A percentile compares a stretch with the other conserved stretches of the same genome.
phyloP scores from a whole-genome alignment of 2,113 vertebrate genomes.

The Lophius piscatorius region DNA sequence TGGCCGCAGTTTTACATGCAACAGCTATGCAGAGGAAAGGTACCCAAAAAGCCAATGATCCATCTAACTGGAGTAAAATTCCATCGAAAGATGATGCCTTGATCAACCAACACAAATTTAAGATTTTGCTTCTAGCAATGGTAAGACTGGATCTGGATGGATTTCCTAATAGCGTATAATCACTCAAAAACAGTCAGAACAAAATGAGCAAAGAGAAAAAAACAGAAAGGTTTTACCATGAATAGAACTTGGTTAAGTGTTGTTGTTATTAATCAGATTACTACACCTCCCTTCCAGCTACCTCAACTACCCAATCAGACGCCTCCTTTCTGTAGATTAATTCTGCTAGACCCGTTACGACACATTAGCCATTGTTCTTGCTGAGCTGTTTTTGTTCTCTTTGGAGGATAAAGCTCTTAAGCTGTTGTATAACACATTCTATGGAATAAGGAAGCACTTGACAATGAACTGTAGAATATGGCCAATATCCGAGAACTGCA shows the following conservation, averaged over 20 bases:
- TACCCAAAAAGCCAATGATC: conserved; percentile 15
- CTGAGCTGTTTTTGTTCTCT: conserved; percentile 66
- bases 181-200: not conserved
- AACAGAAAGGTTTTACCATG: conserved; percentile 14
- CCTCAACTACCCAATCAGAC: conserved; percentile 54
- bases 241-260: conserved; percentile 58
- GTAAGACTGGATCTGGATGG: not conserved
- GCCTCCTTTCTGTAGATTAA: conserved; percentile 49
- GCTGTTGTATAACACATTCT: conserved; percentile 59
- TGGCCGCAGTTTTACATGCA: conserved; percentile 20
- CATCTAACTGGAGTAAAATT: conserved; percentile 16
- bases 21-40: not conserved
- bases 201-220: not conserved
- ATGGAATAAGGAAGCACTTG: conserved; percentile 24
- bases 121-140: not conserved
- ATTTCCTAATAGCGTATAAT: conserved; percentile 4
- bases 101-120: not conserved
- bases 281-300: conserved; percentile 34
- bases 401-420: conserved; percentile 54
- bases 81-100: not conserved
- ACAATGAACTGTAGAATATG: conserved; percentile 12
- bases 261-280: conserved; percentile 77
- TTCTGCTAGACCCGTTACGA: conserved; percentile 38
- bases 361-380: conserved; percentile 71
- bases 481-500: not conserved